Evolutionary conservation across 2,113 vertebrate species (phyloP).

Genomic region (Mola mola): DNA sequence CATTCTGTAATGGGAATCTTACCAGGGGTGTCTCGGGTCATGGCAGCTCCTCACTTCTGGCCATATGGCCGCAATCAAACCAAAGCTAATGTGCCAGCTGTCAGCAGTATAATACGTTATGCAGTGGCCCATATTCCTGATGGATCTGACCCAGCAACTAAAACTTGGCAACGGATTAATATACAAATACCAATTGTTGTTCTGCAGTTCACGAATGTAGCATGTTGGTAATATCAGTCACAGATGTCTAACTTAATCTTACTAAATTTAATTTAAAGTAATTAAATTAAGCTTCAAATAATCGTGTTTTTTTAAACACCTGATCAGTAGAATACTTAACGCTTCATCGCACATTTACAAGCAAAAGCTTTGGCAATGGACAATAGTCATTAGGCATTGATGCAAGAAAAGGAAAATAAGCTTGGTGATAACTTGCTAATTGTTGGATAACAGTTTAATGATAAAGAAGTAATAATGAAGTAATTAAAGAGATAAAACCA

Average conservation of each 20-base stretch:
- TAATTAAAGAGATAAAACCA: too few species aligned
- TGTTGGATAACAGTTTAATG: too few species aligned
- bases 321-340: too few species aligned
- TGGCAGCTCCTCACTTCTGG: conserved; percentile 54
- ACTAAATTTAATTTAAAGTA: too few species aligned
- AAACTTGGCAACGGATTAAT: conserved; percentile 43
- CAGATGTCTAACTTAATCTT: not conserved
- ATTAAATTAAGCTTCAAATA: too few species aligned
- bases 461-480: too few species aligned
- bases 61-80: conserved; percentile 77
- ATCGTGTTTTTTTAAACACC: too few species aligned
- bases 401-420: too few species aligned
- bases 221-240: conserved; percentile 10
- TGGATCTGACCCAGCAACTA: conserved; percentile 40
- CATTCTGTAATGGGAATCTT: conserved; percentile 55
- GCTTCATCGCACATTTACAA: too few species aligned
- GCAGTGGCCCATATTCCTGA: conserved; percentile 54
- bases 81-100: conserved; percentile 72
- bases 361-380: too few species aligned
- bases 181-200: conserved; percentile 28
- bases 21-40: conserved; percentile 65
- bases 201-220: conserved; percentile 4
- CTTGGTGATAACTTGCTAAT: too few species aligned
- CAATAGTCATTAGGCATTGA: too few species aligned
- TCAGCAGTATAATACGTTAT: conserved; percentile 54